Evolutionary conservation across 92 coral and sea anemone genomes (phyloP).

Genomic region (Isaurus tuberculatus): DNA sequence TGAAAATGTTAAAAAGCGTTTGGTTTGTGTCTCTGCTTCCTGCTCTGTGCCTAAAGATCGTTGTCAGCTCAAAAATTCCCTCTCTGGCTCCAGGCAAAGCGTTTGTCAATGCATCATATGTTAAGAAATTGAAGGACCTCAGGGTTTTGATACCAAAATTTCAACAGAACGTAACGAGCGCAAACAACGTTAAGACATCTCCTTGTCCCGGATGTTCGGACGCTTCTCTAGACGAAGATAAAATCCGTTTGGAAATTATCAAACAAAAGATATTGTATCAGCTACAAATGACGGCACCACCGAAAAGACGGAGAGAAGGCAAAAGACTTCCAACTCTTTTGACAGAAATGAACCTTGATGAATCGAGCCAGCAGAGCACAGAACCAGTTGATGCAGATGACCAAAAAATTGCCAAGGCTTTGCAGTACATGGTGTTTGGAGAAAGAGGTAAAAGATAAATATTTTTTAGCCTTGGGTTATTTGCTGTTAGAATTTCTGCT

Average conservation of each 20-base stretch:
- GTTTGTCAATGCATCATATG: slow-evolving; percentile 20
- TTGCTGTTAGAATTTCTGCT: neutral
- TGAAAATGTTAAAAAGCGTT: slow-evolving; percentile 4
- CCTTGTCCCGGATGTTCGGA: slow-evolving; percentile 51
- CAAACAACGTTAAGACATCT: slow-evolving; percentile 22
- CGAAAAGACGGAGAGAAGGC: slow-evolving; percentile 10
- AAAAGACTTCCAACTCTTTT: slow-evolving; percentile 16
- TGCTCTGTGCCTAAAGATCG: slow-evolving; percentile 12
- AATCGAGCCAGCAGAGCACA: neutral
- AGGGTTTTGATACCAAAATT: neutral
- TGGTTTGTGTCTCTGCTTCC: neutral
- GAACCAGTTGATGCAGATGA: slow-evolving; percentile 28
- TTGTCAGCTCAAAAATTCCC: slow-evolving; percentile 14
- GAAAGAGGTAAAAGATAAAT: slow-evolving; percentile 13
- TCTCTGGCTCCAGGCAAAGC: slow-evolving; percentile 1
- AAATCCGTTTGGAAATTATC: slow-evolving; percentile 17
- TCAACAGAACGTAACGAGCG: neutral
- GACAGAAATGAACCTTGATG: neutral
- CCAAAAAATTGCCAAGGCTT: slow-evolving; percentile 7
- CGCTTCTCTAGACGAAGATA: slow-evolving; percentile 30
- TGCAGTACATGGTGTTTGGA: slow-evolving; percentile 31
- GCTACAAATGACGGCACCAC: slow-evolving; percentile 18
- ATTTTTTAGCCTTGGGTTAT: neutral
- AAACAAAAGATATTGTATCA: slow-evolving; percentile 10
- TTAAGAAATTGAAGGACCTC: neutral